Base-by-base conservation (phyloP, 2,113 vertebrate genomes). In the Dendrocopos noguchii region DNA sequence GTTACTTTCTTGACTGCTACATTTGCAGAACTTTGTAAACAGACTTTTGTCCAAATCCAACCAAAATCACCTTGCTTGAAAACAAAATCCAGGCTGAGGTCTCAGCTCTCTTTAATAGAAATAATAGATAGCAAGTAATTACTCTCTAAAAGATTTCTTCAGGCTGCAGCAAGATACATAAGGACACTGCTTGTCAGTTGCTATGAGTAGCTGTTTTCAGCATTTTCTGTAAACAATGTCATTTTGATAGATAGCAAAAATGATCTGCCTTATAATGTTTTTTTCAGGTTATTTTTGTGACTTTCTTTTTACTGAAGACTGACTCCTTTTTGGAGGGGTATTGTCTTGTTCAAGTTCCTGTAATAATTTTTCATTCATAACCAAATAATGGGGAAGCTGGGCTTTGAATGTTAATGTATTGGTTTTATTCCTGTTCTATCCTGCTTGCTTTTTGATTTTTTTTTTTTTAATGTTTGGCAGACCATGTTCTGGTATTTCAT, bases 351-450 rank as follows among this genome's bases (percentile, higher is more conserved):
- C 50, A 27, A 57, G 78, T 82, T 84, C 59, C 29, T 22, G 34
- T 61, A 39, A 66, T 73, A 47, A 20, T 92, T 92, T 88, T 88
- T 61, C 71, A 91, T 95, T 94, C 89, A 18, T 78, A 42, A 39
- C 7, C 53, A 86, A 46, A 74, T 57, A 75, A 56, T 52, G 19
- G 18, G 34, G 18, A 90, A 66, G 42, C 12, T 22, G 22, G 28
- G 64, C 18, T 10, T 82, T 47, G 59, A 50, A 75, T 87, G 34
- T 31, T 90, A 77, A 91, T 95, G 80, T 61, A 15, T 76, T 82
- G 12, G 0, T n/a, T 94, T 94, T 80, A 46, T 82, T 90, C 46
- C 63, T 5, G 2, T 25, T 71, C 52, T 71, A 27, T 34, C 68
- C 72, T 88, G 25, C 53, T 84, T 72, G 44, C 1, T 6, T 84